Percentiles rank a stretch among this genome's conserved stretches.
Evolutionary conservation across 2,888 invertebrate species (phyloP).

Genomic region (Eupithecia subfuscata): DNA sequence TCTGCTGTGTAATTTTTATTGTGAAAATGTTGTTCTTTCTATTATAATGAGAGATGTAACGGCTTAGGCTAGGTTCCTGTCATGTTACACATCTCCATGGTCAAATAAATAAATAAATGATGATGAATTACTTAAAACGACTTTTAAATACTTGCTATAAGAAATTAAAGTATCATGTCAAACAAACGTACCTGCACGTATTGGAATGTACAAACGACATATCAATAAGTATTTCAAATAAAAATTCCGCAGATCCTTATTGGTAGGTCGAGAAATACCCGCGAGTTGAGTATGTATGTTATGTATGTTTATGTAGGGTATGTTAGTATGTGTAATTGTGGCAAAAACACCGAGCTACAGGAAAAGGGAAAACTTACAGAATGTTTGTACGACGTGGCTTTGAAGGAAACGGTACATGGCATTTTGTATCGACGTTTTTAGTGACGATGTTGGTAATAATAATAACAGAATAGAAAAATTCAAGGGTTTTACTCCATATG

Average conservation of each 20-base stretch:
- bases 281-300: neutral
- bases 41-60: too few species aligned
- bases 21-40: too few species aligned
- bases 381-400: constrained; percentile 16
- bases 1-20: too few species aligned
- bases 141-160: neutral
- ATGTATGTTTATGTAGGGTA: constrained; percentile 6
- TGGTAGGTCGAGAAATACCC: constrained; percentile 38
- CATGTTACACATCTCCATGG: too few species aligned
- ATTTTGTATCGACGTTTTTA: neutral
- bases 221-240: constrained; percentile 50
- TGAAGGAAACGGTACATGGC: neutral
- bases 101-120: too few species aligned
- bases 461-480: too few species aligned
- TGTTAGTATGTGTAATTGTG: constrained; percentile 59
- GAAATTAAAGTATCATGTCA: constrained; percentile 6
- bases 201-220: constrained; percentile 39
- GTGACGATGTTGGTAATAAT: neutral
- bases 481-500: too few species aligned
- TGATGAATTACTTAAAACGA: too few species aligned
- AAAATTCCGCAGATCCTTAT: constrained; percentile 57
- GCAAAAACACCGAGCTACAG: constrained; percentile 56
- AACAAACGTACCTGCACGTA: neutral
- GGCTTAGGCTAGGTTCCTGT: too few species aligned
- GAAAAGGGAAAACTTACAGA: constrained; percentile 43